Base-by-base conservation (phyloP, 2,113 vertebrate species). In the Hipposideros armiger region DNA sequence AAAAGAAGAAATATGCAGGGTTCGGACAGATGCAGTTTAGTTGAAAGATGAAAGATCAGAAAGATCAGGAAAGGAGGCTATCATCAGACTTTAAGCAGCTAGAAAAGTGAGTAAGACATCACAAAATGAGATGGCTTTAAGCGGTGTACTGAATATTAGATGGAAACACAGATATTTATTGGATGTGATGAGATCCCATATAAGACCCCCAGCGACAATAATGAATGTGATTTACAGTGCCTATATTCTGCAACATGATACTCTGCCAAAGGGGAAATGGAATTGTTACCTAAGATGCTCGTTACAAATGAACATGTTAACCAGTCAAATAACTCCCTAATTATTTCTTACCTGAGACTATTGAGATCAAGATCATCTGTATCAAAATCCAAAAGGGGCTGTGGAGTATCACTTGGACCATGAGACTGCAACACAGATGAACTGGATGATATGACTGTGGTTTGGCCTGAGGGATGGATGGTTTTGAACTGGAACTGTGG, bases 401-500 rank as follows among this genome's bases (percentile, higher is more conserved):
- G 99, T 0, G 99, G 99, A 66, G 99, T 99, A 67, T 99, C 99
- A 6, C 98, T 98, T 1, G 99, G 99, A 14, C 99, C 99, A 15
- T 99, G 99, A 5, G 99, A 99, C 98, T 99, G 99, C 84, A 99
- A 99, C 97, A 99, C 99, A 0, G 99, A 99, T 28, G 99, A 99
- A 30, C 99, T 99, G 90, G 99, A 99, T 24, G 99, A 99, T 97
- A 99, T 99, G 96, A 99, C 99, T 0, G 99, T 99, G 54, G 99
- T 99, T 97, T 99, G 99, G 91, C 99, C 99, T 0, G 99, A 99
- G 20, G 99, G 99, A n/a, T 99, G 99, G 96, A 99, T 99, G 22
- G 99, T 99, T 99, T 99, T 99, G 97, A 99, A 99, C 98, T 99
- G 99, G 98, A 99, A 99, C 98, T 99, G 99, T 0, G 99, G 99